These are phyloP conservation scores for Felis chaus DNA, from an alignment of 2,113 vertebrate species.

Conservation along the genomic window DNA sequence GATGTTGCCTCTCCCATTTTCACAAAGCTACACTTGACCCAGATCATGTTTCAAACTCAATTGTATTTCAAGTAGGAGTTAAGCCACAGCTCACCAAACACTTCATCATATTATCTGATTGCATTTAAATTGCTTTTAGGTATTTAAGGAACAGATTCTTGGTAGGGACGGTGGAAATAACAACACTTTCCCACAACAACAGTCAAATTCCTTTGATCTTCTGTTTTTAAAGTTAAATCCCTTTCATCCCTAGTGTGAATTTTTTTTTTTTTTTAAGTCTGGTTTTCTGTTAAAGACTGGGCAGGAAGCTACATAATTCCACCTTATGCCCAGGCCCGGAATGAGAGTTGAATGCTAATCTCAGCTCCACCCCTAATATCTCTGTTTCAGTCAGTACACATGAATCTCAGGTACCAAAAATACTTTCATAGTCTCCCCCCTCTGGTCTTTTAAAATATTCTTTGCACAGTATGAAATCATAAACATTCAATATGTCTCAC, in stretches of 20 bases:
- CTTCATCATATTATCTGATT: constrained; percentile 60
- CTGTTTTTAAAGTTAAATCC: constrained; percentile 49
- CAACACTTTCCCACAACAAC: background rate
- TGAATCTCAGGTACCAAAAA: background rate
- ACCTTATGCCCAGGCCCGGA: background rate
- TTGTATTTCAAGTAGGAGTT: constrained; percentile 37
- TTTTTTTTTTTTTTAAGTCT: background rate
- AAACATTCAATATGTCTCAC: background rate
- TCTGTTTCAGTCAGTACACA: background rate
- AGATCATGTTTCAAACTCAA: background rate
- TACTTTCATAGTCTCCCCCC: background rate
- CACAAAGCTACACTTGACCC: background rate
- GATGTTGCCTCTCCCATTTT: background rate
- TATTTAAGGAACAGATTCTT: background rate
- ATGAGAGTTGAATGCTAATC: background rate
- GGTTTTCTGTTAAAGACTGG: constrained; percentile 9
- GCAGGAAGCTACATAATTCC: background rate
- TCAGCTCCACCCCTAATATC: background rate
- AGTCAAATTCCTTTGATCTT: background rate
- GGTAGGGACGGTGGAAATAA: background rate
- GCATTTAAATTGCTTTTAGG: constrained; percentile 52
- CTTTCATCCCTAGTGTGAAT: background rate
- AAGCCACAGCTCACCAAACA: constrained; percentile 51
- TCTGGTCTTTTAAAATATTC: background rate
- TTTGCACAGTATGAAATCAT: background rate